A percentile compares a stretch with the other conserved stretches of the same genome.
Evolutionary conservation across 1,140 invertebrate species (phyloP).

Genomic region (Leptinotarsa undecemlineata): DNA sequence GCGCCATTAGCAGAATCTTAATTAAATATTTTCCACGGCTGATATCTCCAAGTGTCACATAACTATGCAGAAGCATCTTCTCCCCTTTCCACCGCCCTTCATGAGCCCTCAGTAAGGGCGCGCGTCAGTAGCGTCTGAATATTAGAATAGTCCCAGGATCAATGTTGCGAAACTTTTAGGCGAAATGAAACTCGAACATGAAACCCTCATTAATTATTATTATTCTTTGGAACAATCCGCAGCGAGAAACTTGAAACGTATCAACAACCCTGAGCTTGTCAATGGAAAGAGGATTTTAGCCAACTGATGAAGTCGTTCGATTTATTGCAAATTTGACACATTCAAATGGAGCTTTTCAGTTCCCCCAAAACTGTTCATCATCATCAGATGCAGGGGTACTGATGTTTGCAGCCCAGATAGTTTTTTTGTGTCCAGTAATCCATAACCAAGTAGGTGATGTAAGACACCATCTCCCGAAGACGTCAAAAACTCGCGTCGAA

Average conservation of each 20-base stretch:
- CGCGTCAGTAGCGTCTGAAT: slow-evolving; percentile 22
- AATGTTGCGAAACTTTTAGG: slow-evolving; percentile 13
- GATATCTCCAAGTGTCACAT: slow-evolving; percentile 54
- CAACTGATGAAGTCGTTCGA: too few species aligned
- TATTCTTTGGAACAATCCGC: not conserved
- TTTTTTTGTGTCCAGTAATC: too few species aligned
- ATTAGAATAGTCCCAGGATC: slow-evolving; percentile 20
- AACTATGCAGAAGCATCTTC: slow-evolving; percentile 48
- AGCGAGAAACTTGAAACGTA: not conserved
- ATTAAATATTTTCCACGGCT: slow-evolving; percentile 53
- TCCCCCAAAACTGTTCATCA: too few species aligned
- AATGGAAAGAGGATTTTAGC: too few species aligned
- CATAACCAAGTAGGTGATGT: too few species aligned
- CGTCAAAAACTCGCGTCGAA: too few species aligned
- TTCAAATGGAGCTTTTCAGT: too few species aligned
- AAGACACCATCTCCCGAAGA: too few species aligned
- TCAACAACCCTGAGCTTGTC: not conserved
- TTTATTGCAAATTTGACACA: too few species aligned
- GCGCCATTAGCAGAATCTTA: slow-evolving; percentile 53
- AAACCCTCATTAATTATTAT: slow-evolving; percentile 14
- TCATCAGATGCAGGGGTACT: too few species aligned
- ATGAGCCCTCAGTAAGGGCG: not conserved
- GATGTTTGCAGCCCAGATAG: too few species aligned
- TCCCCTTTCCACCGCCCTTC: slow-evolving; percentile 14
- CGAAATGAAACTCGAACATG: slow-evolving; percentile 18